Evolutionary conservation across 2,113 vertebrate species (phyloP).

Genomic region (Brienomyrus longianalis): DNA sequence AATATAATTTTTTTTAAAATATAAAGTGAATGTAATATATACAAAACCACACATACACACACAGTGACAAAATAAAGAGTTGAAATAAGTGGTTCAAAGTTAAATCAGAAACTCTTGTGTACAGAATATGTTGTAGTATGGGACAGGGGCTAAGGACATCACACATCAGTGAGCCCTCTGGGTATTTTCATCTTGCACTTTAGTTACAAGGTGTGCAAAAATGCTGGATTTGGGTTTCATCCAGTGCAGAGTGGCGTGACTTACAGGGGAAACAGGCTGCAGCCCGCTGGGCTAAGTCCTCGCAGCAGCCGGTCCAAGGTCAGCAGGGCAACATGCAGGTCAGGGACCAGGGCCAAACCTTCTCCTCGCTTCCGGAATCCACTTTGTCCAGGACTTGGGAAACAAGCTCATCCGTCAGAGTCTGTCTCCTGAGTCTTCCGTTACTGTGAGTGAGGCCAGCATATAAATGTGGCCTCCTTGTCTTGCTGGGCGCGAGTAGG

Average conservation of each 20-base stretch:
- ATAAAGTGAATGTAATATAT: not conserved
- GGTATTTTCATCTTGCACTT: not conserved
- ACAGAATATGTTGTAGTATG: not conserved
- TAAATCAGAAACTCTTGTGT: not conserved
- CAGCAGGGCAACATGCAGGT: not conserved
- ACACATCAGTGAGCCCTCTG: not conserved
- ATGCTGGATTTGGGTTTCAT: not conserved
- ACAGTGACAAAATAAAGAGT: not conserved
- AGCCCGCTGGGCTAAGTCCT: not conserved
- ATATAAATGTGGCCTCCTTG: not conserved
- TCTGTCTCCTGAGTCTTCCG: not conserved
- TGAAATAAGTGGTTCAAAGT: not conserved
- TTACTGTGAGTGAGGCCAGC: not conserved
- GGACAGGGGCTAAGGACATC: not conserved
- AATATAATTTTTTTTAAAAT: not conserved
- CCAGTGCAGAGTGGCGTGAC: not conserved
- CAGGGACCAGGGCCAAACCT: not conserved
- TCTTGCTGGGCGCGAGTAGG: not conserved
- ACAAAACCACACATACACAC: not conserved
- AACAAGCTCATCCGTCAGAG: not conserved
- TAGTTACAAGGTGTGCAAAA: not conserved
- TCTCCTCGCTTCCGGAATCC: not conserved
- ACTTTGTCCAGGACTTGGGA: not conserved
- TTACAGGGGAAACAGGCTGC: not conserved
- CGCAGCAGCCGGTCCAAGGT: not conserved